Evolutionary conservation across 2,797 vertebrate species (phyloP).

Genomic region (Podarcis siculus): DNA sequence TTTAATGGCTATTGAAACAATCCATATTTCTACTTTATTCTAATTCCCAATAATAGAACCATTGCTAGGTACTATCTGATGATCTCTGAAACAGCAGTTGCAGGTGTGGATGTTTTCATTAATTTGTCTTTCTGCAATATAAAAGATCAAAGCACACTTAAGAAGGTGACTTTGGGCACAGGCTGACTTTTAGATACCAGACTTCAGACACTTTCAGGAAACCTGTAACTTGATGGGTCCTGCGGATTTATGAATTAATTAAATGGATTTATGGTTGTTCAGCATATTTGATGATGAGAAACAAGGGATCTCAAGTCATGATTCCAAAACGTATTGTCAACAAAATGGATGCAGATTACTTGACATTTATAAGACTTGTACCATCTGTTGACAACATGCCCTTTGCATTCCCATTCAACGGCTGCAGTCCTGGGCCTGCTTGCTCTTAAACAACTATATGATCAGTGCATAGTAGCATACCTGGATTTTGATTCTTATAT

Average conservation of each 20-base stretch:
- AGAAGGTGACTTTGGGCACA: neutral
- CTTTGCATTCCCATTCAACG: neutral
- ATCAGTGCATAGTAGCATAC: neutral
- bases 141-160: neutral
- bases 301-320: neutral
- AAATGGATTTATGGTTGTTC: neutral
- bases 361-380: constrained; percentile 9
- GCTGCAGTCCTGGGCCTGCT: neutral
- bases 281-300: constrained; percentile 5
- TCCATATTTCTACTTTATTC: neutral
- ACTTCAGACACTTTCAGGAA: constrained; percentile 9
- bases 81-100: neutral
- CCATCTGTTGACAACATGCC: neutral
- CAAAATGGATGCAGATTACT: constrained; percentile 5
- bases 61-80: neutral
- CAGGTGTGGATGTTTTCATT: neutral
- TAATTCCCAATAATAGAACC: constrained; percentile 1
- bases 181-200: neutral
- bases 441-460: neutral
- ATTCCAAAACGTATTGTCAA: constrained; percentile 6
- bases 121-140: neutral
- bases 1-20: neutral
- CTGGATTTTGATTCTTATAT: neutral
- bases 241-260: constrained; percentile 5
- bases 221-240: neutral